Base-by-base conservation (phyloP, 2,888 invertebrate species). In the Ommatoiulus sabulosus region DNA sequence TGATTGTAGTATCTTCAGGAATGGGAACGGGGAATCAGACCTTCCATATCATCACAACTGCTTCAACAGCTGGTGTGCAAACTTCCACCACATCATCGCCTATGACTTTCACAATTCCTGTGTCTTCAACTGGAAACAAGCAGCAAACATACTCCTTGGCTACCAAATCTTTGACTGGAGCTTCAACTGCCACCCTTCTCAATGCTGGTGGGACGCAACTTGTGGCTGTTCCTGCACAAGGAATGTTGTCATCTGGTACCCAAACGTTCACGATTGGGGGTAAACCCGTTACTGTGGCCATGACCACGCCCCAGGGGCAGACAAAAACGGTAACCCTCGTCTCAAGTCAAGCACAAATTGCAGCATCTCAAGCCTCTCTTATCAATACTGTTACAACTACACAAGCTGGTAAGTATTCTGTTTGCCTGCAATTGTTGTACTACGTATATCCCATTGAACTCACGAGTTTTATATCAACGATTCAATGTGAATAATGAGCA, bases 271-370 rank as follows among this genome's bases (percentile, higher is more conserved):
- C 95, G 89, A 94, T 95, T 90, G 95, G 95, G 8, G 96, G 96
- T 0, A 96, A 96, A 92, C 95, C 95, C 24, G 95, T 96, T 2
- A 96, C 96, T 0, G 94, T 96, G 80, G 95, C 95, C 92, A 95
- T 96, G 94, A 94, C 95, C 20, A 94, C 94, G 35, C 93, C 93
- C 72, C 94, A 94, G 43, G 94, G 94, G 43, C 93, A 93, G 87
- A 44, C 84, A 8, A 95, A 95, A 92, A 95, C 95, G 0, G 94
- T 95, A 0, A 95, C 95, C 0, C 93, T 95, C 44, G 94, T 95
- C 88, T 94, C 91, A 35, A 91, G 89, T 20, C 90, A 90, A 87
- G 89, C 90, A 17, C 52, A 63, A 15, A 46, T 63, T 44, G 48
- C 89, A 35, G n/a, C 85, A 46, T 44, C 86, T 15, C 88, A 89